Conservation (phyloP, 2,797 vertebrate species). For the Anguilla obscura region DNA sequence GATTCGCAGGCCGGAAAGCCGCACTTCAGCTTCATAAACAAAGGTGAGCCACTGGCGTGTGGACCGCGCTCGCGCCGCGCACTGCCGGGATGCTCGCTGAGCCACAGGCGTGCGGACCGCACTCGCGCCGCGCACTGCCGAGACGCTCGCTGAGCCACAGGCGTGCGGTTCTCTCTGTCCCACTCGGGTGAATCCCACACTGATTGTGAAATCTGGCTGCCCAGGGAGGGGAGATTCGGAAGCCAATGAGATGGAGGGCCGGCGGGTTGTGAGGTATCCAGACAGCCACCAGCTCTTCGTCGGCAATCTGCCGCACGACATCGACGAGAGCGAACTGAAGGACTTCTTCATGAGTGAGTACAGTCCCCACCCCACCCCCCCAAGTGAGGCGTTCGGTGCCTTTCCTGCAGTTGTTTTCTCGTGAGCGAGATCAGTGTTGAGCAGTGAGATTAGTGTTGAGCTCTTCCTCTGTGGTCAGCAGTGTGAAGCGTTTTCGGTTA, state of each 20-base stretch:
- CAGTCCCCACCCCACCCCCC: too few relatives aligned
- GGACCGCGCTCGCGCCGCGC: too few relatives aligned
- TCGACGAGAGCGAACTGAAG: slow-evolving; percentile 97
- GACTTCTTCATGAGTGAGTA: slow-evolving; percentile 98
- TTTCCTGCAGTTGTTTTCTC: not conserved
- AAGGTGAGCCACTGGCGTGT: slow-evolving; percentile 33
- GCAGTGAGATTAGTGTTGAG: not conserved
- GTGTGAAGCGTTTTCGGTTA: not conserved
- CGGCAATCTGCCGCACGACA: slow-evolving; percentile 96
- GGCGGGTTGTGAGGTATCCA: slow-evolving; percentile 89
- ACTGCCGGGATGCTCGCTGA: not conserved
- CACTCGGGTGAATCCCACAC: not conserved
- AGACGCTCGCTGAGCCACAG: not conserved
- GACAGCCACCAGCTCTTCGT: slow-evolving; percentile 98
- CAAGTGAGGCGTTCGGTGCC: not conserved
- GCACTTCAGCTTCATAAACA: slow-evolving; percentile 47
- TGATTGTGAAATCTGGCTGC: slow-evolving; percentile 5
- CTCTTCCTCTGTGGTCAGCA: not conserved
- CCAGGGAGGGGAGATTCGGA: slow-evolving; percentile 88
- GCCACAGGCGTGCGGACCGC: too few relatives aligned
- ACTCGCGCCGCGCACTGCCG: too few relatives aligned
- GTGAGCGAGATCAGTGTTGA: not conserved
- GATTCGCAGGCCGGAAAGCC: slow-evolving; percentile 48
- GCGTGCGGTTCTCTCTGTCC: too few relatives aligned
- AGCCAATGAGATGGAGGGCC: slow-evolving; percentile 84